These are phyloP conservation scores for Gryllus longicercus DNA, from an alignment of 2,888 invertebrate genomes.

Conservation along the genomic window DNA sequence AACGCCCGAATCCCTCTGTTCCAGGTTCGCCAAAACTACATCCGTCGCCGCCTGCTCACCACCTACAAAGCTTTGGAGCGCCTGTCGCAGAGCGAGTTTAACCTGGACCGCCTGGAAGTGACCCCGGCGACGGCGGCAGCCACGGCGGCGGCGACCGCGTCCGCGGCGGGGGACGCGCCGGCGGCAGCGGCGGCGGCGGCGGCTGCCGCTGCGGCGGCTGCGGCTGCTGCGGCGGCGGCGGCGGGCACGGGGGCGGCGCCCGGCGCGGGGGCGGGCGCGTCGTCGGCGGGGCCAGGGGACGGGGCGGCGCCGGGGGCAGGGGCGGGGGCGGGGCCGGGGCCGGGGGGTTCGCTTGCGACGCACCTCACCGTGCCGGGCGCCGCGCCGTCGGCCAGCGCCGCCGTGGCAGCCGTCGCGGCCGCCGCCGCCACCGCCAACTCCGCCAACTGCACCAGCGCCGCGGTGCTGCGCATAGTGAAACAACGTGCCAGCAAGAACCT, in stretches of 20 bases:
- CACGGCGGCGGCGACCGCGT: slow-evolving; percentile 37
- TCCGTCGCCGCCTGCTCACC: slow-evolving; percentile 69
- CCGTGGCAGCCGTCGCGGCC: slow-evolving; percentile 44
- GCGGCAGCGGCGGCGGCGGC: slow-evolving; percentile 40
- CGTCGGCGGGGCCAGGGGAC: slow-evolving; percentile 55
- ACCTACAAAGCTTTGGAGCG: slow-evolving; percentile 78
- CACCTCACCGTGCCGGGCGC: slow-evolving; percentile 42
- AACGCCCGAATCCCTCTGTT: not conserved
- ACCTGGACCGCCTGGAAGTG: slow-evolving; percentile 69
- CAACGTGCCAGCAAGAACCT: slow-evolving; percentile 51
- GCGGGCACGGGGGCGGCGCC: slow-evolving; percentile 61
- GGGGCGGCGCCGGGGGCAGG: slow-evolving; percentile 39
- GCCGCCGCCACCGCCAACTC: slow-evolving; percentile 39
- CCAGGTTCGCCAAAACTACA: slow-evolving; percentile 76
- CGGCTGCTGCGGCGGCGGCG: slow-evolving; percentile 44
- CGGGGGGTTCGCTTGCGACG: slow-evolving; percentile 64
- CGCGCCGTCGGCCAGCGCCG: slow-evolving; percentile 38
- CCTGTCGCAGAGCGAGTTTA: slow-evolving; percentile 80
- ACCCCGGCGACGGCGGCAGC: slow-evolving; percentile 53
- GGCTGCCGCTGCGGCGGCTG: slow-evolving; percentile 59
- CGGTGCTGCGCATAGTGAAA: slow-evolving; percentile 48
- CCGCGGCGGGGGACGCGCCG: slow-evolving; percentile 52
- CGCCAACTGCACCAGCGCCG: slow-evolving; percentile 45
- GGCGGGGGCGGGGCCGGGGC: slow-evolving; percentile 58
- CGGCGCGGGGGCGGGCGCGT: slow-evolving; percentile 70